phyloP scores from a whole-genome alignment of 2,888 invertebrate genomes.

The Cancer borealis region DNA sequence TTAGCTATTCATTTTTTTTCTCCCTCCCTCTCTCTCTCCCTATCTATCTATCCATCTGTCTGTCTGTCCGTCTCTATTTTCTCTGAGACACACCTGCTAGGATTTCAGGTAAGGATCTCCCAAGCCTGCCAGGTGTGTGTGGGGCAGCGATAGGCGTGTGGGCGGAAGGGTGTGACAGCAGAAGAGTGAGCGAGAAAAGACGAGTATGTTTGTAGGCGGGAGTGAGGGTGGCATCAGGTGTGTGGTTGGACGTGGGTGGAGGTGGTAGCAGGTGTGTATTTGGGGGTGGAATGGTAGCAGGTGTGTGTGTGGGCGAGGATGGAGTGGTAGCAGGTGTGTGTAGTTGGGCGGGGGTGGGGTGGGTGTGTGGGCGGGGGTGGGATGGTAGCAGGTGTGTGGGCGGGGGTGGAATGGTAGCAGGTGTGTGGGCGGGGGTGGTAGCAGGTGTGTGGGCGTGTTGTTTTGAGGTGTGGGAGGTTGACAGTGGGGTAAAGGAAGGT shows the following conservation, averaged over 20 bases:
- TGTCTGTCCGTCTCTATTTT: no score
- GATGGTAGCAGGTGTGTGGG: neutral
- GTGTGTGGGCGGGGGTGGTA: neutral
- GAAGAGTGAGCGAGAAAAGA: neutral
- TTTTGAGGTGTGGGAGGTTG: neutral
- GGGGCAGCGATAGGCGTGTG: neutral
- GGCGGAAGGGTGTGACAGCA: neutral
- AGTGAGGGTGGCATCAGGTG: no score
- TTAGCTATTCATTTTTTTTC: no score
- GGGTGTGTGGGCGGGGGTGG: neutral
- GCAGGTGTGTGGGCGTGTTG: slow-evolving; percentile 2
- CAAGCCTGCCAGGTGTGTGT: neutral
- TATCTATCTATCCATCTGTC: no score
- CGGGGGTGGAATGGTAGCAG: neutral
- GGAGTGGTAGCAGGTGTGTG: neutral
- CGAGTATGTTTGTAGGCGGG: neutral
- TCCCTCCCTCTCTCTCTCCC: no score
- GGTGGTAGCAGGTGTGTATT: no score
- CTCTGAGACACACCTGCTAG: neutral
- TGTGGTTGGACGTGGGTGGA: no score
- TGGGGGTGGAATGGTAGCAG: neutral
- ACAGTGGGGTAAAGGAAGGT: neutral
- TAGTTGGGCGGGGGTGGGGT: neutral
- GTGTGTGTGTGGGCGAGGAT: neutral
- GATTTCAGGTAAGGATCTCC: neutral